Percentiles rank a stretch among this genome's conserved stretches.
phyloP scores from a whole-genome alignment of 2,113 vertebrate genomes.

The Alouatta palliata region DNA sequence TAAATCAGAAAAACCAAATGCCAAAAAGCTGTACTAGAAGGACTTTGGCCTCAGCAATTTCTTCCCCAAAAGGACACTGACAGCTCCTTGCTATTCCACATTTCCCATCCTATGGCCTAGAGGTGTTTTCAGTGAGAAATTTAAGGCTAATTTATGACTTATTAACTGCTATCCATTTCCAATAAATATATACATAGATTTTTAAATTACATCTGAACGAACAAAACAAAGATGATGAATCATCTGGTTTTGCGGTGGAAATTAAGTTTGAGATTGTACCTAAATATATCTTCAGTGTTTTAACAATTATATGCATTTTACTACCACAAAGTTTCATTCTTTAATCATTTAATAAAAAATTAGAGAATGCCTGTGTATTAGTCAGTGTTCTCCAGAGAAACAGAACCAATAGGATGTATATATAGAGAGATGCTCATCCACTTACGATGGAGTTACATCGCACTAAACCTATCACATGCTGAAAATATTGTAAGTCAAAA shows the following conservation, averaged over 20 bases:
- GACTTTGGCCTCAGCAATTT: neutral
- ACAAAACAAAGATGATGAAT: neutral
- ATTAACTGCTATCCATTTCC: neutral
- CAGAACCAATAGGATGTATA: neutral
- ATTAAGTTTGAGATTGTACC: neutral
- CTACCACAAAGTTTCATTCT: neutral
- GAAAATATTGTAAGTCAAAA: neutral
- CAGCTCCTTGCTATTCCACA: neutral
- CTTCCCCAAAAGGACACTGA: neutral
- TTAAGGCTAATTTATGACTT: neutral
- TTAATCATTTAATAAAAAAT: neutral
- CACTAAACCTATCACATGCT: neutral
- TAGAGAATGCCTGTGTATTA: neutral
- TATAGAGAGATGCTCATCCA: neutral
- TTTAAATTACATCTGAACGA: constrained; percentile 23
- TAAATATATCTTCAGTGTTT: constrained; percentile 9
- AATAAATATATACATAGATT: neutral
- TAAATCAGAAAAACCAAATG: constrained; percentile 48
- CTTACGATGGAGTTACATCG: neutral
- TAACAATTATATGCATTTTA: constrained; percentile 4
- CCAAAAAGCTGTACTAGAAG: neutral
- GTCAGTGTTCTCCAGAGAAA: neutral
- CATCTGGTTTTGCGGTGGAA: neutral
- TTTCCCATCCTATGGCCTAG: neutral
- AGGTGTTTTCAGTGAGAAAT: neutral